phyloP scores from a whole-genome alignment of 2,888 invertebrate genomes.

The Lasioglossum calceatum region DNA sequence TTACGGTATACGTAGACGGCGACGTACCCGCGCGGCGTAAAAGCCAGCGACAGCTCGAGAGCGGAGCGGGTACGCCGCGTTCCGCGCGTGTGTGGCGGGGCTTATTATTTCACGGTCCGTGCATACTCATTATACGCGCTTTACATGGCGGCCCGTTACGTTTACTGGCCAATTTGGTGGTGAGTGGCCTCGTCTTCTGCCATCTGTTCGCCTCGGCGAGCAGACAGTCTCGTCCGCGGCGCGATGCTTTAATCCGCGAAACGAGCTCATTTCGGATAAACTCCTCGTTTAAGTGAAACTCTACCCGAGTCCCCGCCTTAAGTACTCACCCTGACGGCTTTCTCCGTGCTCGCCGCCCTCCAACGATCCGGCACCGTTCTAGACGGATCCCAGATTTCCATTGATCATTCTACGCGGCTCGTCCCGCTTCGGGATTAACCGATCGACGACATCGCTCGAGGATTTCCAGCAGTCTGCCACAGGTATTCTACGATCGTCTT shows the following conservation, averaged over 20 bases:
- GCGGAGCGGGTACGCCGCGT: constrained; percentile 11
- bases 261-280: constrained; percentile 73
- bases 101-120: constrained; percentile 71
- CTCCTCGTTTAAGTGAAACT: constrained; percentile 75
- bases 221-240: constrained; percentile 62
- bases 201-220: constrained; percentile 59
- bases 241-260: constrained; percentile 71
- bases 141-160: constrained; percentile 65
- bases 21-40: constrained; percentile 33
- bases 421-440: background rate
- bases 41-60: constrained; percentile 19
- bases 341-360: constrained; percentile 13
- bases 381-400: constrained; percentile 34
- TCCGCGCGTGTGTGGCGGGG: constrained; percentile 31
- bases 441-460: background rate
- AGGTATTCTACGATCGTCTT: background rate
- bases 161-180: constrained; percentile 71
- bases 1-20: constrained; percentile 36
- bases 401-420: background rate
- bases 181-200: constrained; percentile 52
- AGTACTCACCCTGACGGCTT: constrained; percentile 45
- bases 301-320: constrained; percentile 50
- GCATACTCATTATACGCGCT: constrained; percentile 69
- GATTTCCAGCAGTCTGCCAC: background rate
- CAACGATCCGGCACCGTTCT: background rate